A percentile compares a stretch with the other conserved stretches of the same genome.
Evolutionary conservation across 1,140 invertebrate species (phyloP).

Genomic region (Drosophila nigromelanica): DNA sequence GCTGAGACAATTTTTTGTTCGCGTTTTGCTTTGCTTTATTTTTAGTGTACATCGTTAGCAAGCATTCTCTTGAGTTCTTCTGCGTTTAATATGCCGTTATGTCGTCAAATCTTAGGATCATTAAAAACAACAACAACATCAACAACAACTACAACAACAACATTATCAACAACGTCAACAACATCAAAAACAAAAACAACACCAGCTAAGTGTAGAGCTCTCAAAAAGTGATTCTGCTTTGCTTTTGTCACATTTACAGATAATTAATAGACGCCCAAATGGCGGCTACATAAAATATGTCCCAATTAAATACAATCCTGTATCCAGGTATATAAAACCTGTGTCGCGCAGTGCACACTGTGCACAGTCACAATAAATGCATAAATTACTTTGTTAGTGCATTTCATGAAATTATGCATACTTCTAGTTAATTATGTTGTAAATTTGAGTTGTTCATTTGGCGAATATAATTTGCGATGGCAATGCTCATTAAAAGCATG

Average conservation of each 20-base stretch:
- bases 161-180: conserved; percentile 9
- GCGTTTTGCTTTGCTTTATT: conserved; percentile 67
- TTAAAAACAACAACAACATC: conserved; percentile 60
- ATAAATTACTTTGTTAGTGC: conserved; percentile 26
- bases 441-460: conserved; percentile 45
- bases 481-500: conserved; percentile 67
- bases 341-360: not conserved
- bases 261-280: conserved; percentile 74
- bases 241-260: conserved; percentile 48
- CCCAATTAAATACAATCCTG: conserved; percentile 61
- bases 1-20: conserved; percentile 46
- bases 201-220: conserved; percentile 9
- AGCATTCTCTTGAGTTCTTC: conserved; percentile 44
- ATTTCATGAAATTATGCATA: conserved; percentile 29
- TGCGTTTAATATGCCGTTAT: conserved; percentile 78
- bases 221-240: conserved; percentile 30
- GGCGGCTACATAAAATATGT: conserved; percentile 55
- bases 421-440: conserved; percentile 54
- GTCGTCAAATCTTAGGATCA: conserved; percentile 73
- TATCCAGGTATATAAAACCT: conserved; percentile 13
- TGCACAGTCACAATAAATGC: not conserved
- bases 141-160: conserved; percentile 33
- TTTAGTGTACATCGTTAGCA: conserved; percentile 68
- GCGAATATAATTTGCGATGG: conserved; percentile 31
- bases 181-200: conserved; percentile 21